Evolutionary conservation across 2,888 invertebrate species (phyloP), one percentile per base, ranked within the genome.

Genomic region (Calameuta filiformis): DNA sequence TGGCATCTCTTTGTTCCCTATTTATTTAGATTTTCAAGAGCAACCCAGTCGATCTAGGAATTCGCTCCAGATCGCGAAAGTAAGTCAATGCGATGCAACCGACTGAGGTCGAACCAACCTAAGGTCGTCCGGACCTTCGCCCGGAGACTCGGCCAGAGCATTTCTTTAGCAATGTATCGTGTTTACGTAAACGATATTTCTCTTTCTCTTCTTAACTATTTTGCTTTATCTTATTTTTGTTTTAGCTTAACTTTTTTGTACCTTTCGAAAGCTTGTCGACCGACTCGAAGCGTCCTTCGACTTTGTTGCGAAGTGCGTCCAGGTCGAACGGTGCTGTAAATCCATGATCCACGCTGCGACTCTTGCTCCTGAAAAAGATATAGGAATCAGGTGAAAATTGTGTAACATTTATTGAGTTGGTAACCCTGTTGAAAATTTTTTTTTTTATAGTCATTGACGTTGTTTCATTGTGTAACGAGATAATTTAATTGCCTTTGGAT

Each of bases 271-370:
- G 92, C 90, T 94, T 94, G 90, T 94, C 94, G 86, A 96, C 95
- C 86, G 96, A 96, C 90, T 97, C 96, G 92, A 97, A 95, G 87
- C 96, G 95, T 89, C 96, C 95, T 92, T 97, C 97, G 89, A 97
- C 96, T 93, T 97, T 97, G 90, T 96, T 95, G 87, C 97, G 95
- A 81, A 97, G 94, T 78, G 96, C 94, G 86, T 97, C 97, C 93
- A 97, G 93, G 93, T 97, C 97, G 92, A 96, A 97, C 82, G 97
- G 96, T 85, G 96, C 94, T 83, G 96, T 94, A 90, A 97, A 95
- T 89, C 97, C 97, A 94, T 97, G 97, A 93, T 97, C 97, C 88
- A 97, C 97, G 88, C 97, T 97, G 87, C 96, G 95, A 92, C 97
- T 97, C 93, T 97, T 97, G 92, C 96, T 97, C 96, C 97, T 97